Conservation (phyloP, 2,888 invertebrate genomes). For the Amiota mariae region DNA sequence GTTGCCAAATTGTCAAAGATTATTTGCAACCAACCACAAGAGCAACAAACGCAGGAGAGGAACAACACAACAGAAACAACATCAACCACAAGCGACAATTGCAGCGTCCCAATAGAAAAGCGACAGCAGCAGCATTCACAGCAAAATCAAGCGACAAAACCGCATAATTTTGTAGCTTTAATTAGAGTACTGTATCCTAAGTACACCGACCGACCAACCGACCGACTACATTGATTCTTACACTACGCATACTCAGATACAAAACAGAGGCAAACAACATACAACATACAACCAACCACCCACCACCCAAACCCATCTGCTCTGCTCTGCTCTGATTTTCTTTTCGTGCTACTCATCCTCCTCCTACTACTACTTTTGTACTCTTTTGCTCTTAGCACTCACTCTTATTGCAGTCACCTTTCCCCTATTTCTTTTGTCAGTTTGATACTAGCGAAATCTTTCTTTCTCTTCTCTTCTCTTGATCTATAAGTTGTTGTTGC, state of each 20-base stretch:
- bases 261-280: background rate
- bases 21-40: conserved; percentile 28
- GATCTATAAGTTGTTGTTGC: background rate
- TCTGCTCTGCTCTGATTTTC: no score
- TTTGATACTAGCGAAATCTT: background rate
- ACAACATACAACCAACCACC: background rate
- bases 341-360: no score
- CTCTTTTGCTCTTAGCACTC: background rate
- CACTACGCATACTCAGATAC: background rate
- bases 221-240: background rate
- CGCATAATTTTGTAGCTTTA: conserved; percentile 49
- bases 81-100: conserved; percentile 34
- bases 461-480: background rate
- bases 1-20: conserved; percentile 50
- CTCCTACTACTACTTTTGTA: no score
- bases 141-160: conserved; percentile 22
- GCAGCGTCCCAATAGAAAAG: conserved; percentile 36
- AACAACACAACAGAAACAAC: conserved; percentile 23
- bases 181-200: conserved; percentile 53
- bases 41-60: background rate
- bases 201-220: conserved; percentile 26
- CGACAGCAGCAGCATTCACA: conserved; percentile 30
- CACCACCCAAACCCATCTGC: background rate
- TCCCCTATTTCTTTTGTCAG: background rate
- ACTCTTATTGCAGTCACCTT: background rate